These are phyloP conservation scores for Seira musarum DNA, from an alignment of 2,888 invertebrate genomes.

Conservation along the genomic window DNA sequence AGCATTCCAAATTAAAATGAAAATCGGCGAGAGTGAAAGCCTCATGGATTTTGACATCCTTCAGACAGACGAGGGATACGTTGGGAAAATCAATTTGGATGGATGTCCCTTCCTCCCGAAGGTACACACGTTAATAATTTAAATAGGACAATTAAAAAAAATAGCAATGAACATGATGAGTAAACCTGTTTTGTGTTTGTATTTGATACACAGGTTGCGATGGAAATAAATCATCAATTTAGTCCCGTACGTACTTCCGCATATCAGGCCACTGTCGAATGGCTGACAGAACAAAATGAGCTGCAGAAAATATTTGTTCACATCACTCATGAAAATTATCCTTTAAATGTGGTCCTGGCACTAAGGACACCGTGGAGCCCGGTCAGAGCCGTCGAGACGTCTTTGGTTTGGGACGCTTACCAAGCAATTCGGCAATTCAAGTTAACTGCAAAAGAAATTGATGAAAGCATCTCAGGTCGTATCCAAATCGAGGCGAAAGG, in stretches of 20 bases:
- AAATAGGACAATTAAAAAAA: too few relatives aligned
- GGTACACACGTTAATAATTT: constrained; percentile 39
- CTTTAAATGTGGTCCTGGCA: constrained; percentile 1
- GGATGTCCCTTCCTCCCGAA: constrained; percentile 62
- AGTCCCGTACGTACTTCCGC: constrained; percentile 28
- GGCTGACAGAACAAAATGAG: constrained; percentile 16
- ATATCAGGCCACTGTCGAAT: constrained; percentile 34
- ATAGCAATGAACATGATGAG: too few relatives aligned
- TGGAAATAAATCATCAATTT: constrained; percentile 53
- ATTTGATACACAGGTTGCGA: constrained; percentile 34
- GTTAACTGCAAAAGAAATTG: constrained; percentile 17
- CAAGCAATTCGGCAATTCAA: constrained; percentile 19
- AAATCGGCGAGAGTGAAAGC: constrained; percentile 43
- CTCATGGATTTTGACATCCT: constrained; percentile 47
- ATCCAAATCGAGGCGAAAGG: constrained; percentile 21
- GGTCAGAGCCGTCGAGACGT: constrained; percentile 19
- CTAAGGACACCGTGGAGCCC: constrained; percentile 45
- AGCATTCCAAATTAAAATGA: constrained; percentile 41
- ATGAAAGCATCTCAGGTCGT: not conserved
- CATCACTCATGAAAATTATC: constrained; percentile 32
- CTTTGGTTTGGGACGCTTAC: constrained; percentile 32
- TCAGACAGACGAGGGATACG: constrained; percentile 52
- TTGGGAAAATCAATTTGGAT: constrained; percentile 48
- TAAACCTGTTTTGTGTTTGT: too few relatives aligned
- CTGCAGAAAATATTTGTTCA: constrained; percentile 11